These are phyloP conservation scores for Anastrepha ludens DNA, from an alignment of 1,140 invertebrate genomes.

Conservation along the genomic window DNA sequence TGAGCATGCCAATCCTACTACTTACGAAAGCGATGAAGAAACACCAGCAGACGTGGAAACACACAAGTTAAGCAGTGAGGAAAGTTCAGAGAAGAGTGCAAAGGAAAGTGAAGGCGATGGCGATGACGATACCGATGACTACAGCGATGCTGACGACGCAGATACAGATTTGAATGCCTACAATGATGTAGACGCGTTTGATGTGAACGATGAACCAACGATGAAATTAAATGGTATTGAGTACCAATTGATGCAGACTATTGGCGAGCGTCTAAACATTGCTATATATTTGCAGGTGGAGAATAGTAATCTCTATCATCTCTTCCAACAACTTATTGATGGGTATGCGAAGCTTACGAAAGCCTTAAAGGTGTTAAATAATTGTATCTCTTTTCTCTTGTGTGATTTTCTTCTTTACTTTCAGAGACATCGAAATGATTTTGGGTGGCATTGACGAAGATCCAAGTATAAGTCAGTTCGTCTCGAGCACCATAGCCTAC, in stretches of 20 bases:
- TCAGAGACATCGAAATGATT: slow-evolving; percentile 68
- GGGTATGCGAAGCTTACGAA: slow-evolving; percentile 59
- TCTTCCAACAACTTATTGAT: slow-evolving; percentile 70
- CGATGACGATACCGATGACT: not conserved
- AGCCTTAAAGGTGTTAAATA: not conserved
- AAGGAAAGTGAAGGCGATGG: slow-evolving; percentile 9
- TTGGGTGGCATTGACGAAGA: slow-evolving; percentile 71
- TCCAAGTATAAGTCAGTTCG: slow-evolving; percentile 68
- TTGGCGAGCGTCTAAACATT: slow-evolving; percentile 66
- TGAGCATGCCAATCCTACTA: slow-evolving; percentile 53
- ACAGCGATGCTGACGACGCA: not conserved
- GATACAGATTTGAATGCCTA: not conserved
- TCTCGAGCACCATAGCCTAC: slow-evolving; percentile 68
- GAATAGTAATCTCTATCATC: slow-evolving; percentile 68
- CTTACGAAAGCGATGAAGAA: slow-evolving; percentile 54
- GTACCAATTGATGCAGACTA: slow-evolving; percentile 68
- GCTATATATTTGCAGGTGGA: slow-evolving; percentile 65
- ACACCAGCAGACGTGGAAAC: not conserved
- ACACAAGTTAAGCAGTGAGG: not conserved
- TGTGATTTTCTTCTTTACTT: not conserved
- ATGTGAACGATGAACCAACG: not conserved
- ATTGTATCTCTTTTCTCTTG: not conserved
- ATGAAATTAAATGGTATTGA: slow-evolving; percentile 63
- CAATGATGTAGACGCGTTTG: not conserved
- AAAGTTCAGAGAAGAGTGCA: slow-evolving; percentile 16